Conservation (phyloP, 2,888 invertebrate genomes). For the Orthonevra nobilis region DNA sequence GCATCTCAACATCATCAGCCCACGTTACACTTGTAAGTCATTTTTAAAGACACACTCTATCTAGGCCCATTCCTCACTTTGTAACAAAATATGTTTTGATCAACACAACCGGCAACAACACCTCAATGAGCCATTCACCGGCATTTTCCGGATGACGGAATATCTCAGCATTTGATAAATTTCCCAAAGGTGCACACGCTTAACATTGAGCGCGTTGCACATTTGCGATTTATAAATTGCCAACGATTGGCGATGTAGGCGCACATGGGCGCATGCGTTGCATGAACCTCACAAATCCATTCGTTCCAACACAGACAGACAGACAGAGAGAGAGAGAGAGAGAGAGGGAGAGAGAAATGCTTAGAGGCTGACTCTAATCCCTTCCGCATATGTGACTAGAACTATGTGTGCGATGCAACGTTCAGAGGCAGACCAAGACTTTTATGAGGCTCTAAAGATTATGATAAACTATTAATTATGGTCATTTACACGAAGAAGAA, state of each 20-base stretch:
- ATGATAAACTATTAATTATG: slow-evolving; percentile 70
- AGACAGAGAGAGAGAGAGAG: no score
- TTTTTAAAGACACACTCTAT: slow-evolving; percentile 34
- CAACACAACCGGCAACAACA: slow-evolving; percentile 7
- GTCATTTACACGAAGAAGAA: slow-evolving; percentile 60
- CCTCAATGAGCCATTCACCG: slow-evolving; percentile 12
- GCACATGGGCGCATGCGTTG: slow-evolving; percentile 61
- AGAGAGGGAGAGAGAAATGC: no score
- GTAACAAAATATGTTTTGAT: slow-evolving; percentile 7
- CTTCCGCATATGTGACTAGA: slow-evolving; percentile 67
- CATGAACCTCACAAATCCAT: slow-evolving; percentile 67
- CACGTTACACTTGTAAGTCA: slow-evolving; percentile 47
- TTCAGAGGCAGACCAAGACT: slow-evolving; percentile 52
- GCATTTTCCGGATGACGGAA: slow-evolving; percentile 46
- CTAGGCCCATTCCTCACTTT: neutral
- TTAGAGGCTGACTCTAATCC: slow-evolving; percentile 43
- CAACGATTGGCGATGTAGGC: slow-evolving; percentile 60
- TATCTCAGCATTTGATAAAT: slow-evolving; percentile 61
- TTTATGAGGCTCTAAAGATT: slow-evolving; percentile 70
- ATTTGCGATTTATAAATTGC: slow-evolving; percentile 46
- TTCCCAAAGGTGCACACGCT: slow-evolving; percentile 54
- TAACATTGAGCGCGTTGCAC: slow-evolving; percentile 27
- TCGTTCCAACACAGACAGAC: no score
- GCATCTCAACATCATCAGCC: slow-evolving; percentile 36
- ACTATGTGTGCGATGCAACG: slow-evolving; percentile 25